Evolutionary conservation across 2,797 vertebrate species (phyloP).

Genomic region (Petrocephalus schoutedeni): DNA sequence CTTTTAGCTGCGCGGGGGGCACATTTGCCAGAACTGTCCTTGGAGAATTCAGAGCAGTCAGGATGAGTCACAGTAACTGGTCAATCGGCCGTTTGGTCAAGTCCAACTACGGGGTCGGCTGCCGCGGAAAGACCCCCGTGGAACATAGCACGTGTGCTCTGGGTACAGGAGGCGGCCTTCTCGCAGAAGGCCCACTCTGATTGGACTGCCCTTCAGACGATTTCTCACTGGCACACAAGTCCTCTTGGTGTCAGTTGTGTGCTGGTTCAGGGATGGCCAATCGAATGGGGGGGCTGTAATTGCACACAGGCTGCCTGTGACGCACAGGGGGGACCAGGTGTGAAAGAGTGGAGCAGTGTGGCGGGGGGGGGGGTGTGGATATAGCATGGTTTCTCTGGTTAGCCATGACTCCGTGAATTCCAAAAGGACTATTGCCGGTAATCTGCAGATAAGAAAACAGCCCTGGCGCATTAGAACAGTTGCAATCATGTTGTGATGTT

Average conservation of each 20-base stretch:
- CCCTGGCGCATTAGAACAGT: background rate
- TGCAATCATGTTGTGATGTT: background rate
- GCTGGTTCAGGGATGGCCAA: background rate
- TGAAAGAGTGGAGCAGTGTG: background rate
- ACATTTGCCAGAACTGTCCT: background rate
- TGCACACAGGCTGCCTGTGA: background rate
- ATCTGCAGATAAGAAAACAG: background rate
- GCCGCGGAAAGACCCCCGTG: background rate
- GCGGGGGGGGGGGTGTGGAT: background rate
- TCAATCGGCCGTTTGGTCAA: background rate
- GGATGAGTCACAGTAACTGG: background rate
- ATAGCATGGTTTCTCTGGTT: no score
- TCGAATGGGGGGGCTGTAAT: background rate
- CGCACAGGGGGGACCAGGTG: background rate
- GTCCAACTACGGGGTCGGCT: background rate
- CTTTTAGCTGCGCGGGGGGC: background rate
- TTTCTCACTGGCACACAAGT: background rate
- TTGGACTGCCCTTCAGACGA: background rate
- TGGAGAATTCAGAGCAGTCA: background rate
- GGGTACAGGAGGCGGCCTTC: no score
- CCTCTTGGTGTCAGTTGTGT: background rate
- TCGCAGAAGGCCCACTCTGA: background rate
- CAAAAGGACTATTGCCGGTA: background rate
- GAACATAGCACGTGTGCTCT: background rate
- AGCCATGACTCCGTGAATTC: background rate